Evolutionary conservation across 2,797 vertebrate genomes (phyloP).

Genomic region (Hafferia zeledoni): DNA sequence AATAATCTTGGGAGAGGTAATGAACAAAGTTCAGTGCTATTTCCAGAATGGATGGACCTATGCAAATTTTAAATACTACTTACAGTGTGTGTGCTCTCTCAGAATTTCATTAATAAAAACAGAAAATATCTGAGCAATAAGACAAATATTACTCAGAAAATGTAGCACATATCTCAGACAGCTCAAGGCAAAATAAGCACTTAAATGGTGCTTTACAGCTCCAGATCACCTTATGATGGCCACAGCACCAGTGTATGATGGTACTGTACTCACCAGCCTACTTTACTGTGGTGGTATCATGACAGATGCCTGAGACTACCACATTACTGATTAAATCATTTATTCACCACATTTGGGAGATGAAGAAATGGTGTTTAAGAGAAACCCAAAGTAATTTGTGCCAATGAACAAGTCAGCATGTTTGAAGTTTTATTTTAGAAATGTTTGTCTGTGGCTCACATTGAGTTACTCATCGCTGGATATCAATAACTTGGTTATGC

Average conservation of each 20-base stretch:
- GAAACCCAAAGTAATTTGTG: background rate
- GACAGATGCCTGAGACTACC: background rate
- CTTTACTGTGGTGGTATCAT: background rate
- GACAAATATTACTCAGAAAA: background rate
- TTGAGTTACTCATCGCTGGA: background rate
- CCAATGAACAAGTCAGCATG: background rate
- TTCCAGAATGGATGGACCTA: background rate
- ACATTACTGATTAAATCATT: background rate
- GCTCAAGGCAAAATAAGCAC: background rate
- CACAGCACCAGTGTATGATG: background rate
- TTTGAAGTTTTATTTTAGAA: conserved; percentile 3
- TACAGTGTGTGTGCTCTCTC: fast-evolving
- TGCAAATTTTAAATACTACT: background rate
- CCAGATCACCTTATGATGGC: background rate
- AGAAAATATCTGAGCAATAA: background rate
- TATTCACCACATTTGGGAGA: background rate
- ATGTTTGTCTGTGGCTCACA: background rate
- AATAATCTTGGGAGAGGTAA: background rate
- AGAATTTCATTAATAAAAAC: background rate
- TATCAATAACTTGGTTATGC: conserved; percentile 44
- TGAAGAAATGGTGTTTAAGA: background rate
- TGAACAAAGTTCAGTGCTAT: background rate
- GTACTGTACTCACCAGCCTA: background rate
- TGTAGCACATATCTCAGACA: background rate
- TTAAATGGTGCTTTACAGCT: background rate